Conservation (phyloP, 2,113 vertebrate genomes). For the Rhagologus leucostigma region DNA sequence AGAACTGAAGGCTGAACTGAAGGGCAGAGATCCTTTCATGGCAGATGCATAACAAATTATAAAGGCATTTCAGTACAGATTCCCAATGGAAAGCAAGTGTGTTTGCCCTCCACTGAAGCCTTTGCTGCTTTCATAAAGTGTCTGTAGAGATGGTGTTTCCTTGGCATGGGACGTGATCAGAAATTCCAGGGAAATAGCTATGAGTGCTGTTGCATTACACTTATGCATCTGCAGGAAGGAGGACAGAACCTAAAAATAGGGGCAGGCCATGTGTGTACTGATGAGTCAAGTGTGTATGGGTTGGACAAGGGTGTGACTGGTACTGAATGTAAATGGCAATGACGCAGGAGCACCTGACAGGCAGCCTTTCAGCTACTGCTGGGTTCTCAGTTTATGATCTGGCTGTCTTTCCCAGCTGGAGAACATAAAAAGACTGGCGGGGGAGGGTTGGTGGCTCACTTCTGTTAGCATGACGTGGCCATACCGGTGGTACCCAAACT, state of each 20-base stretch:
- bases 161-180: neutral
- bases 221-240: neutral
- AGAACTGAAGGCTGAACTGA: neutral
- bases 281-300: neutral
- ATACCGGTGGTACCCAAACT: neutral
- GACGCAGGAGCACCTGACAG: neutral
- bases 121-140: neutral
- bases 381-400: neutral
- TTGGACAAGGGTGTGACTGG: neutral
- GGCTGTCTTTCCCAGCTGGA: neutral
- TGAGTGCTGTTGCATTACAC: neutral
- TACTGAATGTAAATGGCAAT: neutral
- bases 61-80: neutral
- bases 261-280: neutral
- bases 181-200: neutral
- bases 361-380: neutral
- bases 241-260: neutral
- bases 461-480: accelerated
- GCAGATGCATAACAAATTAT: neutral
- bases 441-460: neutral
- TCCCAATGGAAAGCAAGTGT: neutral
- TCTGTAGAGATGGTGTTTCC: neutral
- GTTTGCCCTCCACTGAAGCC: neutral
- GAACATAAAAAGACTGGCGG: neutral
- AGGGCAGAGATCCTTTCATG: neutral